phyloP scores from a whole-genome alignment of 1,140 invertebrate species.

The Magallana gigas region DNA sequence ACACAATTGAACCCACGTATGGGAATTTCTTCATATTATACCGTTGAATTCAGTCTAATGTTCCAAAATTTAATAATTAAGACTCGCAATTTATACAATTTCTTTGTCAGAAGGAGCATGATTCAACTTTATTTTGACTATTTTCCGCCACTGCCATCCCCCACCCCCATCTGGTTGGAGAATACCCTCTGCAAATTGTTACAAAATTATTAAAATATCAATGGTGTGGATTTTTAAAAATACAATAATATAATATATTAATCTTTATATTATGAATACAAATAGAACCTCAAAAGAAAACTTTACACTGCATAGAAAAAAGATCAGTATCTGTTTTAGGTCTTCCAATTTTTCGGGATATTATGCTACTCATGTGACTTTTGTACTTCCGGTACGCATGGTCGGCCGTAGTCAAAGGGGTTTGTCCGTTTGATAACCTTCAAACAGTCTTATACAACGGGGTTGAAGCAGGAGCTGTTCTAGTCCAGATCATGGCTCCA shows the following conservation, averaged over 20 bases:
- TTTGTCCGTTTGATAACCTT: not conserved
- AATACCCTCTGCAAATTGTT: not conserved
- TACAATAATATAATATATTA: not conserved
- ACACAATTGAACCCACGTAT: no score
- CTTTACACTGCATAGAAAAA: no score
- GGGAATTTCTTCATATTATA: no score
- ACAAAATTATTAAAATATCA: not conserved
- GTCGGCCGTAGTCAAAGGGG: not conserved
- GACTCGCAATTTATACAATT: no score
- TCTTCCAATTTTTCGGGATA: not conserved
- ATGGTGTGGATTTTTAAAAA: not conserved
- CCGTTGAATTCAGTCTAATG: no score
- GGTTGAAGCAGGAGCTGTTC: not conserved
- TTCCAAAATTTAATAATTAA: no score
- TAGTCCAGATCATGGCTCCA: not conserved
- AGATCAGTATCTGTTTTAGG: not conserved
- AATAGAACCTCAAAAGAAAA: no score
- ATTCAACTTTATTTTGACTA: no score
- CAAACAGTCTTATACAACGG: not conserved
- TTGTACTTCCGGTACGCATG: constrained; percentile 8
- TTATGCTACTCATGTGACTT: not conserved
- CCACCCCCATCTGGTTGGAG: not conserved
- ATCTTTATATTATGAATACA: not conserved
- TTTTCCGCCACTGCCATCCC: no score
- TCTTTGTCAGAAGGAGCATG: no score